These are phyloP conservation scores for Cheilosia pagana DNA, from an alignment of 2,888 invertebrate genomes.

Conservation along the genomic window DNA sequence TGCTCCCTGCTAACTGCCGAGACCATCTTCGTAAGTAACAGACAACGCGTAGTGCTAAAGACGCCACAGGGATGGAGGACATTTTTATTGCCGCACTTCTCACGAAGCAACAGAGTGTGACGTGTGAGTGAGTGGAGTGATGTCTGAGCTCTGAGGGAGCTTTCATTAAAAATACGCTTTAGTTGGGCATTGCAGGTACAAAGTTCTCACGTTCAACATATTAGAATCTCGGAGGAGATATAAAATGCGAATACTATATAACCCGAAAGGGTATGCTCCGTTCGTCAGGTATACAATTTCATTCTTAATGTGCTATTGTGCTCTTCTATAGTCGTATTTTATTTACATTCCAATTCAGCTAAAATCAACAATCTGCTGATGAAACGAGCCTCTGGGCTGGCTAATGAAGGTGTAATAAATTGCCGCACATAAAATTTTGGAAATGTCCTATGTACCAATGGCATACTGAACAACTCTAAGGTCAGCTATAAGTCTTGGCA, in stretches of 20 bases:
- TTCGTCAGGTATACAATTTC: not conserved
- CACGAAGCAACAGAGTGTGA: not conserved
- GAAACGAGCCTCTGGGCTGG: conserved; percentile 39
- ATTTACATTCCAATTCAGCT: not conserved
- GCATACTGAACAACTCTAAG: conserved; percentile 35
- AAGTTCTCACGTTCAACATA: conserved; percentile 17
- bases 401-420: conserved; percentile 45
- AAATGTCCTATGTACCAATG: conserved; percentile 52
- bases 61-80: no score
- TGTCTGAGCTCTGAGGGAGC: conserved; percentile 1
- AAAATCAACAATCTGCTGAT: conserved; percentile 40
- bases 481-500: conserved; percentile 46
- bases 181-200: conserved; percentile 14
- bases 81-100: not conserved
- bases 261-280: no score
- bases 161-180: conserved; percentile 16
- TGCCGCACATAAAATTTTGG: conserved; percentile 39
- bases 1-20: no score
- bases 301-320: not conserved
- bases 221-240: not conserved
- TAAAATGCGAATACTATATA: not conserved
- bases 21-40: no score
- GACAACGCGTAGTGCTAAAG: no score
- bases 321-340: not conserved
- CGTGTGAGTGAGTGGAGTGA: not conserved